These are phyloP conservation scores for Zelostemma sp. DNA, from an alignment of 1,140 invertebrate species.

Conservation along the genomic window DNA sequence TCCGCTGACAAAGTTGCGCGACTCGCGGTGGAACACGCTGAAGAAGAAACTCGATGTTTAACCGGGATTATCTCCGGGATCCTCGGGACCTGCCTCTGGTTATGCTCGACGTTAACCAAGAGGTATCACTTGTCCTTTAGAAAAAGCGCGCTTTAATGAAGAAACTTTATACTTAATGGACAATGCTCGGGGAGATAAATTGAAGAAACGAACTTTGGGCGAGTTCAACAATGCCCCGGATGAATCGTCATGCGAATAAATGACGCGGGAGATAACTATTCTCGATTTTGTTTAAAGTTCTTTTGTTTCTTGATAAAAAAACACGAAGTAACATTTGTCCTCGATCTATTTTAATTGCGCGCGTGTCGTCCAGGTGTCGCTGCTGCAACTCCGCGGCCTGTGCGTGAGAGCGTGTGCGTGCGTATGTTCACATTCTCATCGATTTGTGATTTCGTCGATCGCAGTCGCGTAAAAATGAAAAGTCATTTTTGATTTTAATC, in stretches of 20 bases:
- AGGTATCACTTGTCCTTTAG: slow-evolving; percentile 12
- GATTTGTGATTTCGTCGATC: too few species aligned
- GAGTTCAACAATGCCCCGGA: background rate
- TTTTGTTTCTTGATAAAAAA: too few species aligned
- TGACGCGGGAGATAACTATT: background rate
- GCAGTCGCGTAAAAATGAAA: too few species aligned
- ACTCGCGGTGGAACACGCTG: slow-evolving; percentile 30
- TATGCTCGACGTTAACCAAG: slow-evolving; percentile 6
- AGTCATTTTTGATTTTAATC: too few species aligned
- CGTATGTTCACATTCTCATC: too few species aligned
- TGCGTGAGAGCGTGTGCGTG: too few species aligned
- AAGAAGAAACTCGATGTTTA: slow-evolving; percentile 39
- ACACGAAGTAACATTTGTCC: too few species aligned
- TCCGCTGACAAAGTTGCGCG: slow-evolving; percentile 41
- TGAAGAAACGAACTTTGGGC: slow-evolving; percentile 2
- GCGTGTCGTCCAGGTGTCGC: too few species aligned
- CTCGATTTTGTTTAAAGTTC: background rate
- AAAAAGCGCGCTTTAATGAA: slow-evolving; percentile 24
- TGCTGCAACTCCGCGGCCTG: too few species aligned
- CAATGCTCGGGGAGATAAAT: slow-evolving; percentile 10
- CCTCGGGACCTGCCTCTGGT: slow-evolving; percentile 6
- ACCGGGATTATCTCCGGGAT: slow-evolving; percentile 28
- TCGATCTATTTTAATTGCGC: too few species aligned
- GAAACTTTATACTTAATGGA: slow-evolving; percentile 21
- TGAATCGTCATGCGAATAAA: background rate